Percentiles rank a stretch among this genome's conserved stretches.
Evolutionary conservation across 2,888 invertebrate genomes (phyloP).

Genomic region (Metalampra italica): DNA sequence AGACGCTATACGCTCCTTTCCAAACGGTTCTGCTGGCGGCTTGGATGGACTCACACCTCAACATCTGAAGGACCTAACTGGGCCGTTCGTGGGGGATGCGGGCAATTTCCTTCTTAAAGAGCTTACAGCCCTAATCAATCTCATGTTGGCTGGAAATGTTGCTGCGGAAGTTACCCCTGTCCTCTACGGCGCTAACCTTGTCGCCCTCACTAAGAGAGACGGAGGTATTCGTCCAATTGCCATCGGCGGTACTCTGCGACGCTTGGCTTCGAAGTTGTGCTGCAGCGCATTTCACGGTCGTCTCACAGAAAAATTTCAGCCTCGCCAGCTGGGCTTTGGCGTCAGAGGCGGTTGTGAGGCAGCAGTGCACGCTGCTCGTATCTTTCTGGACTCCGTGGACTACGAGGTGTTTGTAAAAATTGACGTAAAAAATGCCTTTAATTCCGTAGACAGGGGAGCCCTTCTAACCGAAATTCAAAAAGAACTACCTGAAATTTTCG

Average conservation of each 20-base stretch:
- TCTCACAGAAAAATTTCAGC: neutral
- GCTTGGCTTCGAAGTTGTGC: neutral
- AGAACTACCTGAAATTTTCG: neutral
- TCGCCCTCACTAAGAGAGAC: conserved; percentile 9
- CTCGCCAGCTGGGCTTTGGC: too few species aligned
- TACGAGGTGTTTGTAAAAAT: too few species aligned
- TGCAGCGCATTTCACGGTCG: neutral
- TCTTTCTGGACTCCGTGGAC: neutral
- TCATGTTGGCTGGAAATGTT: conserved; percentile 5
- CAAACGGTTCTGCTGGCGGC: too few species aligned
- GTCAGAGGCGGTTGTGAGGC: neutral
- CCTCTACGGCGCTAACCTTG: conserved; percentile 4
- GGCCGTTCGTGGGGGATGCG: too few species aligned
- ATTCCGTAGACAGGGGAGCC: neutral
- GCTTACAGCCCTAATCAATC: conserved; percentile 1
- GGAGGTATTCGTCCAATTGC: conserved; percentile 7
- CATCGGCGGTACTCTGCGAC: neutral
- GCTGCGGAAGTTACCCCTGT: neutral
- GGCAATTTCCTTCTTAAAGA: neutral
- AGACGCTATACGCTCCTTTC: neutral
- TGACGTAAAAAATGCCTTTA: too few species aligned
- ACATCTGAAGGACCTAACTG: too few species aligned
- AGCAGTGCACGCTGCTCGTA: neutral
- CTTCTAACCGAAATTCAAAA: neutral
- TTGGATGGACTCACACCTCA: too few species aligned